A percentile compares a stretch with the other conserved stretches of the same genome.
phyloP scores from a whole-genome alignment of 1,140 invertebrate species.

The Heliconius himera region DNA sequence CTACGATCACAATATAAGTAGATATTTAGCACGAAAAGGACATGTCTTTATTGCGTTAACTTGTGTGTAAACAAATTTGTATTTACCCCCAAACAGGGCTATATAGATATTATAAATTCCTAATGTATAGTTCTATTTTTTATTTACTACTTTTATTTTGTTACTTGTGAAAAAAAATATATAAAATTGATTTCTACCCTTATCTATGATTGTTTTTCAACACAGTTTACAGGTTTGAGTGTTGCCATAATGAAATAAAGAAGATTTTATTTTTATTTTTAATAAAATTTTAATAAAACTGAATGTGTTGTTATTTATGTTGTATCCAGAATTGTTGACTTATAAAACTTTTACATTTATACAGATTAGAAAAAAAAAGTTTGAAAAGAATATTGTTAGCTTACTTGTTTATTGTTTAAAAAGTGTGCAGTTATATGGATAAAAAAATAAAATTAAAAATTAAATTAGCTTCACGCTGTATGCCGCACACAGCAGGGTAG shows the following conservation, averaged over 20 bases:
- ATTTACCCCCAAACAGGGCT: background rate
- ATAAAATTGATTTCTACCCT: background rate
- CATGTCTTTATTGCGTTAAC: background rate
- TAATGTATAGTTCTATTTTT: background rate
- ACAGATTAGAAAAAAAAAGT: too few species aligned
- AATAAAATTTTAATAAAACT: constrained; percentile 2
- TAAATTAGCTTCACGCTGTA: too few species aligned
- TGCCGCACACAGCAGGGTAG: too few species aligned
- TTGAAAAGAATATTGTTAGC: background rate
- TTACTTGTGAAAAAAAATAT: background rate
- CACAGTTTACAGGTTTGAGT: background rate
- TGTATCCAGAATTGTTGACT: too few species aligned
- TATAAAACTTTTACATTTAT: too few species aligned
- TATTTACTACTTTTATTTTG: background rate
- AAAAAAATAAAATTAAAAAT: too few species aligned
- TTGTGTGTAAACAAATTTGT: background rate
- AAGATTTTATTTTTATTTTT: background rate
- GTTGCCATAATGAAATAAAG: background rate
- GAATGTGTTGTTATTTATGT: background rate
- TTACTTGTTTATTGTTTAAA: too few species aligned
- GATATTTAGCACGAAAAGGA: background rate
- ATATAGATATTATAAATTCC: background rate
- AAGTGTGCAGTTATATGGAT: too few species aligned
- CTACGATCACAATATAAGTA: background rate
- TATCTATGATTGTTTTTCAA: background rate